Percentiles rank a stretch among this genome's conserved stretches.
These are phyloP conservation scores for Nipponia nippon DNA, from an alignment of 2,113 vertebrate genomes.

Conservation along the genomic window DNA sequence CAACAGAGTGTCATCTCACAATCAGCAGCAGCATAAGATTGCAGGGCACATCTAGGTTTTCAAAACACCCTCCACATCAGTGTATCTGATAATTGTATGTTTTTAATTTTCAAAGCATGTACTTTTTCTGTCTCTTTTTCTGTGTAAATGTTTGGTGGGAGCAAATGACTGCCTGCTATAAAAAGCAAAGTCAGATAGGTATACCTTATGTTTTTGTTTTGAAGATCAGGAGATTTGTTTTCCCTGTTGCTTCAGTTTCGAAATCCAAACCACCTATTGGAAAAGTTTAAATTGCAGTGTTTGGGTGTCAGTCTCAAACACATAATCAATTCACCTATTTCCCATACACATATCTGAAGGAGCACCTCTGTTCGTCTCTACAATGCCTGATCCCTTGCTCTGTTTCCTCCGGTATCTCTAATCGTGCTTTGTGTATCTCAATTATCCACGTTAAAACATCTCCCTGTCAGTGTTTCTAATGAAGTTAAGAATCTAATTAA, in stretches of 20 bases:
- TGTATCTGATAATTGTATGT: not conserved
- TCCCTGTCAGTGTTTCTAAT: not conserved
- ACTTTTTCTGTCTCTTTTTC: not conserved
- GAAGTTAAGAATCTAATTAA: not conserved
- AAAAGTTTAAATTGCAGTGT: not conserved
- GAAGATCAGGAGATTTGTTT: not conserved
- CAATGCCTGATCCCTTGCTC: not conserved
- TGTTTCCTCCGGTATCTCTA: not conserved
- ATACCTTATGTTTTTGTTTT: not conserved
- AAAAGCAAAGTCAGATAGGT: not conserved
- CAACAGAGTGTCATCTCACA: not conserved
- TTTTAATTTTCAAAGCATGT: not conserved
- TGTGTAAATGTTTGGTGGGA: not conserved
- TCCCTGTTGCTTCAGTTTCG: not conserved
- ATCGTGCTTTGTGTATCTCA: not conserved
- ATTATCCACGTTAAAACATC: not conserved
- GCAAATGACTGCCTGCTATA: not conserved
- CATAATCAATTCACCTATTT: rapidly evolving
- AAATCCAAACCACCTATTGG: not conserved
- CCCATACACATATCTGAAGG: not conserved
- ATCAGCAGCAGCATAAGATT: not conserved
- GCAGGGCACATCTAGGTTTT: not conserved
- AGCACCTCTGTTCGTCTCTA: not conserved
- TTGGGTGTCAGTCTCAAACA: not conserved
- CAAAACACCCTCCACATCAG: not conserved